Evolutionary conservation across 2,113 vertebrate genomes (phyloP).

Genomic region (Etheostoma spectabile): DNA sequence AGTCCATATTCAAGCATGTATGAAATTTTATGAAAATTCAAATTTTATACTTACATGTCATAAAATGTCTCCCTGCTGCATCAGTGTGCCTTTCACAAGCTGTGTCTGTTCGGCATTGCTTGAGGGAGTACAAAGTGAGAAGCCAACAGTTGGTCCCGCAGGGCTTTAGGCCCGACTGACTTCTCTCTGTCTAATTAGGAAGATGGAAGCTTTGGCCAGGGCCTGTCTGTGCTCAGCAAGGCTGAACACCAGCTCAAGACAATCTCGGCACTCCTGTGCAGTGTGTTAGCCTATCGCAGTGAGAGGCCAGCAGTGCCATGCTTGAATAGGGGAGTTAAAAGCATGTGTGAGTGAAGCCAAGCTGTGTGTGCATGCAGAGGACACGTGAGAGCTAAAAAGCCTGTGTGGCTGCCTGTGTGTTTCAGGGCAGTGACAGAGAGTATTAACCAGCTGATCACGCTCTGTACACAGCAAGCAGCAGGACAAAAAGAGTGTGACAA

Average conservation of each 20-base stretch:
- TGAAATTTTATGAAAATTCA: slow-evolving; percentile 16
- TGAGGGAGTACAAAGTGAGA: slow-evolving; percentile 60
- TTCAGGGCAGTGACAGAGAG: slow-evolving; percentile 98
- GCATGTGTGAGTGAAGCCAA: slow-evolving; percentile 47
- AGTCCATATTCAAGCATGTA: slow-evolving; percentile 3
- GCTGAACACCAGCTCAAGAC: slow-evolving; percentile 75
- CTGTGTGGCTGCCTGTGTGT: slow-evolving; percentile 62
- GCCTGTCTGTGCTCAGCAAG: slow-evolving; percentile 76
- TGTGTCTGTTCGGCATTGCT: slow-evolving; percentile 49
- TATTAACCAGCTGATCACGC: slow-evolving; percentile 97
- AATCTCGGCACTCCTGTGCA: slow-evolving; percentile 56
- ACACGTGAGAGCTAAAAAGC: slow-evolving; percentile 56
- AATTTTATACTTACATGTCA: slow-evolving; percentile 17
- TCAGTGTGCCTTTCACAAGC: slow-evolving; percentile 44
- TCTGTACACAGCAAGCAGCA: slow-evolving; percentile 98
- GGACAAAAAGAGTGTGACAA: slow-evolving; percentile 99
- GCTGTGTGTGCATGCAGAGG: slow-evolving; percentile 38
- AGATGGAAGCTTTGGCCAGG: slow-evolving; percentile 78
- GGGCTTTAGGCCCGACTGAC: slow-evolving; percentile 82
- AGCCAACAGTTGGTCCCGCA: slow-evolving; percentile 70
- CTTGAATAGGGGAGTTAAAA: slow-evolving; percentile 46
- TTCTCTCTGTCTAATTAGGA: slow-evolving; percentile 83
- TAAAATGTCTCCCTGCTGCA: slow-evolving; percentile 34
- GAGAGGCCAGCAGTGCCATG: slow-evolving; percentile 47
- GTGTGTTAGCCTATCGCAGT: slow-evolving; percentile 43